Conservation (phyloP, 2,888 invertebrate species). For the Peribatodes rhomboidaria region DNA sequence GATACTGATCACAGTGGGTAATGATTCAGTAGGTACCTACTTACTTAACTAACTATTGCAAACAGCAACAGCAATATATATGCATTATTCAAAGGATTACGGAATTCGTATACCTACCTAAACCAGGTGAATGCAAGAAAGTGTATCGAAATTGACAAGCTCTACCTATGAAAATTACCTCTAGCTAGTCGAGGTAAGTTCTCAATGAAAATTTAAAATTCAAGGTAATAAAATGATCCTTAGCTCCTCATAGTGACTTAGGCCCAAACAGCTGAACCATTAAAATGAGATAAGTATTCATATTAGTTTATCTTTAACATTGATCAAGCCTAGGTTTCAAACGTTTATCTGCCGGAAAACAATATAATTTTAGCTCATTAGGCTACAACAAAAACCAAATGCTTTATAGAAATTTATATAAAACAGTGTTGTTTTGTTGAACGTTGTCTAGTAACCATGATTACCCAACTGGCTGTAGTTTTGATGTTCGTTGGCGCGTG, state of each 20-base stretch:
- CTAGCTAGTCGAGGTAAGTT: too few species aligned
- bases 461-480: constrained; percentile 56
- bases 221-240: too few species aligned
- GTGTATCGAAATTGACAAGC: too few species aligned
- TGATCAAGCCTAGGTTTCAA: constrained; percentile 9
- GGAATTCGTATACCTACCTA: too few species aligned
- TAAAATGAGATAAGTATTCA: constrained; percentile 7
- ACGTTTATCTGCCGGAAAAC: constrained; percentile 15
- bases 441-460: constrained; percentile 49
- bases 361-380: constrained; percentile 27
- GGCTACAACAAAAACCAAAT: constrained; percentile 18
- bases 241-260: background rate
- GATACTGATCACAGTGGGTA: too few species aligned
- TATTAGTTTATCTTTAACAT: constrained; percentile 9
- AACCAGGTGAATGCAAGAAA: too few species aligned
- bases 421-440: constrained; percentile 28
- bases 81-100: too few species aligned
- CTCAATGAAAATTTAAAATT: too few species aligned
- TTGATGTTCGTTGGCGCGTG: constrained; percentile 52
- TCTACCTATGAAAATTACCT: too few species aligned
- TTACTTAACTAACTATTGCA: too few species aligned
- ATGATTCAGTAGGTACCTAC: too few species aligned
- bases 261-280: background rate
- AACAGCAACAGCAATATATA: too few species aligned
- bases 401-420: constrained; percentile 32